Evolutionary conservation across 2,888 invertebrate species (phyloP).

Genomic region (Amiota minor): DNA sequence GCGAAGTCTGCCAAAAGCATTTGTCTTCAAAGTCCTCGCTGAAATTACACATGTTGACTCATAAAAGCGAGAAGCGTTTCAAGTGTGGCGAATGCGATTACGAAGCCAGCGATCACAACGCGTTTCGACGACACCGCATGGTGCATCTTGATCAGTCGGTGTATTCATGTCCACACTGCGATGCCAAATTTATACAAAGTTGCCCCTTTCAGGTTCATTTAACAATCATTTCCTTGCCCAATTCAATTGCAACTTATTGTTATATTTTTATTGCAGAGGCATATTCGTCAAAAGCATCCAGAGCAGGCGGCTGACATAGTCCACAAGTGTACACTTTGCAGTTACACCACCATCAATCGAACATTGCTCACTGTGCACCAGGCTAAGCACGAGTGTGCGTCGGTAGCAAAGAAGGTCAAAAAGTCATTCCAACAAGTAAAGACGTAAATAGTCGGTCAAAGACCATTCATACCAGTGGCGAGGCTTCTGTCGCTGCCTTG

Average conservation of each 20-base stretch:
- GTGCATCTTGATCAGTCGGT: conserved; percentile 83
- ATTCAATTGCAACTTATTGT: not conserved
- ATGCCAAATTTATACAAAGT: conserved; percentile 87
- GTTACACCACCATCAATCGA: conserved; percentile 70
- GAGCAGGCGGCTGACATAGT: conserved; percentile 78
- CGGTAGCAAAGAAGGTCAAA: not conserved
- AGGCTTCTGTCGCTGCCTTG: not conserved
- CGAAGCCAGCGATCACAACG: conserved; percentile 85
- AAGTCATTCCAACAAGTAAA: too few species aligned
- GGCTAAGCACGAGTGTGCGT: conserved; percentile 63
- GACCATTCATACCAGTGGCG: not conserved
- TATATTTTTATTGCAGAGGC: conserved; percentile 72
- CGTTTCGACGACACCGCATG: conserved; percentile 83
- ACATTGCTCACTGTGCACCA: conserved; percentile 68
- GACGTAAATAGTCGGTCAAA: too few species aligned
- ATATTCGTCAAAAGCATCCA: conserved; percentile 86
- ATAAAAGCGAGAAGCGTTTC: conserved; percentile 75
- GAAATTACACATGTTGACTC: conserved; percentile 75
- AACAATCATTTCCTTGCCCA: too few species aligned
- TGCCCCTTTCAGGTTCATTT: conserved; percentile 79
- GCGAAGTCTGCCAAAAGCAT: conserved; percentile 72
- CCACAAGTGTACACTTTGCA: conserved; percentile 68
- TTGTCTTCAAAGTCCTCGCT: conserved; percentile 75
- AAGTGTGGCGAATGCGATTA: conserved; percentile 83
- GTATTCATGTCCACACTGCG: conserved; percentile 86